Conservation (phyloP, 2,113 vertebrate species). For the Seriola aureovittata region DNA sequence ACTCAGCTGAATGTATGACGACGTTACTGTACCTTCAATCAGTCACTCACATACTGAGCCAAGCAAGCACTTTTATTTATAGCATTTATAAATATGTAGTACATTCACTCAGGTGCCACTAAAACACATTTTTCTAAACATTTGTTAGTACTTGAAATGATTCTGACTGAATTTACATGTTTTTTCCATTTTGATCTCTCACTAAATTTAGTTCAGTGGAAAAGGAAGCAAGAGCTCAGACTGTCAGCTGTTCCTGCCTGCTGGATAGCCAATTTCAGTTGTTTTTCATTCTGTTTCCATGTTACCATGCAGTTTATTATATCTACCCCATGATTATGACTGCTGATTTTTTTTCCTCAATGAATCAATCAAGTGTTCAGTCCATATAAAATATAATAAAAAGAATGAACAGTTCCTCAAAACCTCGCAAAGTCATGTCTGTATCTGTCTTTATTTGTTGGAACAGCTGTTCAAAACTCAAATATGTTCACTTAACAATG, state of each 20-base stretch:
- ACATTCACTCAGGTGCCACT: background rate
- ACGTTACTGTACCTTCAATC: background rate
- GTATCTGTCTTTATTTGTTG: background rate
- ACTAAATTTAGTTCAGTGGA: background rate
- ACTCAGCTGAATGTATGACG: background rate
- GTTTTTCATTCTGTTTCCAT: too few relatives aligned
- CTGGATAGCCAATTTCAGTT: too few relatives aligned
- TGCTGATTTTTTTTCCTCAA: too few relatives aligned
- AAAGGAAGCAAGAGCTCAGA: background rate
- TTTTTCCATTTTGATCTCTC: background rate
- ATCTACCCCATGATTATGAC: too few relatives aligned
- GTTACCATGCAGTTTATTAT: too few relatives aligned
- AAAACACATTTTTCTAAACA: background rate
- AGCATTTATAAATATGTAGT: background rate
- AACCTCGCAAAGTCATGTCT: background rate
- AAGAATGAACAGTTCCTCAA: background rate
- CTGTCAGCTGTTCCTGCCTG: background rate
- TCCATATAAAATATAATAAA: background rate
- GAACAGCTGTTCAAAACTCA: background rate
- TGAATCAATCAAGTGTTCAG: background rate
- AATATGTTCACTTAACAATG: background rate
- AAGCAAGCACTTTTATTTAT: background rate
- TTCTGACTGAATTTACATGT: background rate
- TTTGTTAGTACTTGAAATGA: background rate
- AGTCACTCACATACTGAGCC: background rate